A percentile compares a stretch with the other conserved stretches of the same genome.
phyloP scores from a whole-genome alignment of 2,888 invertebrate genomes.

The Eilema sororculum region DNA sequence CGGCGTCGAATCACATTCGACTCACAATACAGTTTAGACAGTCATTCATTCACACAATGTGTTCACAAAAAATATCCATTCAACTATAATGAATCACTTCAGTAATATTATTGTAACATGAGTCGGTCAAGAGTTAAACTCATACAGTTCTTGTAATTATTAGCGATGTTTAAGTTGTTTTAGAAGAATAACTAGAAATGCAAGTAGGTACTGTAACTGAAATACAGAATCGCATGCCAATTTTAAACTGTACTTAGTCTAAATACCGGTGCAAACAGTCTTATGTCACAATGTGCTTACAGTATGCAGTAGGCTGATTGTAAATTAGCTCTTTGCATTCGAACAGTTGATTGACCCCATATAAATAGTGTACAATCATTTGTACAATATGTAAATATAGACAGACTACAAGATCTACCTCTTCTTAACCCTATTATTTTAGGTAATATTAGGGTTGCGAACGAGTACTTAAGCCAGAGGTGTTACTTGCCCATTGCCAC shows the following conservation, averaged over 20 bases:
- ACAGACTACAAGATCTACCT: too few relatives aligned
- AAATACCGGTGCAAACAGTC: slow-evolving; percentile 45
- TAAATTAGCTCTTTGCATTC: not conserved
- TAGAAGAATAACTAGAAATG: slow-evolving; percentile 31
- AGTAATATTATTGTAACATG: slow-evolving; percentile 9
- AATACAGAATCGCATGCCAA: slow-evolving; percentile 51
- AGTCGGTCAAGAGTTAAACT: not conserved
- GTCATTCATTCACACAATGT: slow-evolving; percentile 16
- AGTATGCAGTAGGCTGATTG: slow-evolving; percentile 1
- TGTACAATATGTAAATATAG: too few relatives aligned
- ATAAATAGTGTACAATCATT: too few relatives aligned
- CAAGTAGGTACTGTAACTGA: slow-evolving; percentile 28
- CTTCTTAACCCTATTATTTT: too few relatives aligned
- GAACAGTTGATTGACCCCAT: not conserved
- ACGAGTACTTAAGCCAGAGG: too few relatives aligned
- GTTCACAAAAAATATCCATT: slow-evolving; percentile 15
- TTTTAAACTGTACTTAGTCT: slow-evolving; percentile 54
- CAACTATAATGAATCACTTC: slow-evolving; percentile 17
- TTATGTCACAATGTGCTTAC: not conserved
- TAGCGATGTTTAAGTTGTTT: slow-evolving; percentile 4
- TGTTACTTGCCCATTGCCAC: too few relatives aligned
- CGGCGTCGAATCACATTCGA: not conserved
- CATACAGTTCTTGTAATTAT: slow-evolving; percentile 2
- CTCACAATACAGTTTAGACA: slow-evolving; percentile 13
- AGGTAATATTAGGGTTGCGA: too few relatives aligned